phyloP scores from a whole-genome alignment of 1,140 invertebrate species.

The Hycleus phaleratus region DNA sequence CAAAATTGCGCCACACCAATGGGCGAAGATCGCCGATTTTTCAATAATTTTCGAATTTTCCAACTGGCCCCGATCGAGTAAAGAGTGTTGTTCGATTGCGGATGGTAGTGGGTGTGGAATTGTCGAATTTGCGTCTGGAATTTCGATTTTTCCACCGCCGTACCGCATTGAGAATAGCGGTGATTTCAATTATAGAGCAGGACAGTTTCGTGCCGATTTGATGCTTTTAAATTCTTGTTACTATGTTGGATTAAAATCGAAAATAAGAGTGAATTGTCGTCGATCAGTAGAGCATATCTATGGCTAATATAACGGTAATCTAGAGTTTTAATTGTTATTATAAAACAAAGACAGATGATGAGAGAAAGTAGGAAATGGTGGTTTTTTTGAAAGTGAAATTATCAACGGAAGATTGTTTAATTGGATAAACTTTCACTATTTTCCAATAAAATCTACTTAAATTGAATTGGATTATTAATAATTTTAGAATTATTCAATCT shows the following conservation, averaged over 20 bases:
- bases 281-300: slow-evolving; percentile 3
- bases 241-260: not conserved
- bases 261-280: slow-evolving; percentile 1
- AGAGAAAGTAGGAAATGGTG: slow-evolving; percentile 22
- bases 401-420: not conserved
- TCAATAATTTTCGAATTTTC: too few relatives aligned
- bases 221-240: not conserved
- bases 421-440: not conserved
- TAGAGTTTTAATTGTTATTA: too few relatives aligned
- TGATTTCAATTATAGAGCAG: slow-evolving; percentile 8
- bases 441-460: too few relatives aligned
- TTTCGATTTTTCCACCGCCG: too few relatives aligned
- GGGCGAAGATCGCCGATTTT: not conserved
- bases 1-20: not conserved
- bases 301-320: not conserved
- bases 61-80: too few relatives aligned
- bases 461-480: too few relatives aligned
- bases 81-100: too few relatives aligned
- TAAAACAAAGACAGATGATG: not conserved
- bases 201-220: not conserved
- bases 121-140: too few relatives aligned
- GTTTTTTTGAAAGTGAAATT: slow-evolving; percentile 23
- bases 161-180: not conserved
- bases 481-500: not conserved
- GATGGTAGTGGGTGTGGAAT: too few relatives aligned